Conservation (phyloP, 1,140 invertebrate genomes). For the Meloidogyne hapla region DNA sequence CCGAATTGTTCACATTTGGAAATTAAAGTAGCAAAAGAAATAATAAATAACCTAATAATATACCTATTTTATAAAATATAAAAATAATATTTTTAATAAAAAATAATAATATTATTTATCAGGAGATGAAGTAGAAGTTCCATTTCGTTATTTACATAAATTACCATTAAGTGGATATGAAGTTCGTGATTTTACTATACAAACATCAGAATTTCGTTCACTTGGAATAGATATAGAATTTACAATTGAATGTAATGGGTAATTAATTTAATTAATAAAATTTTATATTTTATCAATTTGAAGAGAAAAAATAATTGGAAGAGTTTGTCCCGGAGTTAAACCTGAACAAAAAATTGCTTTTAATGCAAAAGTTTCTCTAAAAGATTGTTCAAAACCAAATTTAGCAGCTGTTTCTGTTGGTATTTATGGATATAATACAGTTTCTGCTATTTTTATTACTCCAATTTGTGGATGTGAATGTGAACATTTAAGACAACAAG, state of each 20-base stretch:
- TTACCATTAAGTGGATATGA: slow-evolving; percentile 36
- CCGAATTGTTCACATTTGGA: too few relatives aligned
- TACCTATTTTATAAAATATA: too few relatives aligned
- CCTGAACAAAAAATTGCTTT: slow-evolving; percentile 54
- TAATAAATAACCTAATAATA: too few relatives aligned
- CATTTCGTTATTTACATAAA: slow-evolving; percentile 58
- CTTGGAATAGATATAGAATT: slow-evolving; percentile 56
- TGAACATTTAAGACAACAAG: slow-evolving; percentile 41
- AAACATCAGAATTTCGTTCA: slow-evolving; percentile 53
- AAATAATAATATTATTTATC: slow-evolving; percentile 23
- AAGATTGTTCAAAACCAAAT: slow-evolving; percentile 53
- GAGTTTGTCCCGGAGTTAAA: slow-evolving; percentile 46
- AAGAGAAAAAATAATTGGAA: slow-evolving; percentile 47
- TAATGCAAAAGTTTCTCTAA: slow-evolving; percentile 53
- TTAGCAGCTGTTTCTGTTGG: slow-evolving; percentile 57
- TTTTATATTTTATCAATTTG: not conserved
- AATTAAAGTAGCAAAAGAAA: too few relatives aligned
- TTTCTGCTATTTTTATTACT: slow-evolving; percentile 60
- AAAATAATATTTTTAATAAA: not conserved
- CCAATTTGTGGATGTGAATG: slow-evolving; percentile 63
- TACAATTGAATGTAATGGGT: slow-evolving; percentile 57
- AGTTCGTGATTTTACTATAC: slow-evolving; percentile 54
- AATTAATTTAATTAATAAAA: slow-evolving; percentile 14
- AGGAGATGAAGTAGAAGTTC: slow-evolving; percentile 58
- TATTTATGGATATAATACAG: slow-evolving; percentile 58